These are phyloP conservation scores for Motacilla tschutschensis DNA, from an alignment of 2,113 vertebrate genomes.

Conservation along the genomic window DNA sequence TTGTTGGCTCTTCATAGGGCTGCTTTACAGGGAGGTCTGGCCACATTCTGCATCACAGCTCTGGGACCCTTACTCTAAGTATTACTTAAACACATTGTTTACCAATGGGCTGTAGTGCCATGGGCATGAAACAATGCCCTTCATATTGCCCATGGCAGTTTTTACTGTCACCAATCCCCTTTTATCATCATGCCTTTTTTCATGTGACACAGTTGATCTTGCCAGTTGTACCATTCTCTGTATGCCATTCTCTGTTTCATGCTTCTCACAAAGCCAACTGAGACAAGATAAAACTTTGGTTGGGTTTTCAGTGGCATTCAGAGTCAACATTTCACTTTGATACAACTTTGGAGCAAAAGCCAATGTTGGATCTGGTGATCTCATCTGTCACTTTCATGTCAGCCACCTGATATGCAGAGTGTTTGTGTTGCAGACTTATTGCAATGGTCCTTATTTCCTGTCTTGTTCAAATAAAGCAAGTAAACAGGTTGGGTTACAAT, in stretches of 20 bases:
- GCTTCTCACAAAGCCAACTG: background rate
- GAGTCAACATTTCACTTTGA: background rate
- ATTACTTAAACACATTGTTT: background rate
- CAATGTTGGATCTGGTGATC: background rate
- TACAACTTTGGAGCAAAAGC: background rate
- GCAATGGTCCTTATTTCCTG: background rate
- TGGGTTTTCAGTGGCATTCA: background rate
- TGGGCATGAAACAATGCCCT: background rate
- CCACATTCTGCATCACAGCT: background rate
- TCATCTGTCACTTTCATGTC: background rate
- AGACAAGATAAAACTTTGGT: background rate
- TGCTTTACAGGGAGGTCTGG: background rate
- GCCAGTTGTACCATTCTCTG: background rate
- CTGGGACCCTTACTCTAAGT: background rate
- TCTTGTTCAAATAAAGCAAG: background rate
- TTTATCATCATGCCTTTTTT: fast-evolving
- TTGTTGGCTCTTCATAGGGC: background rate
- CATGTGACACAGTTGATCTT: background rate
- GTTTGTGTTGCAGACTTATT: background rate
- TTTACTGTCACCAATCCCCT: background rate
- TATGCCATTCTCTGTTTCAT: background rate
- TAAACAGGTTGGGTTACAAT: background rate
- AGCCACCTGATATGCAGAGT: background rate
- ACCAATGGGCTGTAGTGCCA: background rate
- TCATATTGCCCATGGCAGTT: background rate